Conservation (phyloP, 1,140 invertebrate genomes). For the Pemphigus obesinymphae region DNA sequence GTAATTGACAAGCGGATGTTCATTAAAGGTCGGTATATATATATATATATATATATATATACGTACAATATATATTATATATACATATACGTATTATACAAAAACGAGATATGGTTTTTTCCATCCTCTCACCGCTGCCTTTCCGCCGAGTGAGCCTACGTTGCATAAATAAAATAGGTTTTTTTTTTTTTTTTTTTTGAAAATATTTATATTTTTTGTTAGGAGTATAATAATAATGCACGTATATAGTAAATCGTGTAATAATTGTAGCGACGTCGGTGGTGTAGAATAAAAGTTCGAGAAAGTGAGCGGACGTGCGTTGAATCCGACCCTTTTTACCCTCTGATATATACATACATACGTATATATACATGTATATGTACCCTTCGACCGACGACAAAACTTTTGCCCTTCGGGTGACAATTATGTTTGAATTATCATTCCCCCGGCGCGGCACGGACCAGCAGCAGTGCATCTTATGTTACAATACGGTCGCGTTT, state of each 20-base stretch:
- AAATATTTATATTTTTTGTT: too few species aligned
- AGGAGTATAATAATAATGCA: too few species aligned
- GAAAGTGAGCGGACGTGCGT: not conserved
- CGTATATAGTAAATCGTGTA: not conserved
- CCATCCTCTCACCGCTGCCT: not conserved
- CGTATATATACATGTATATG: too few species aligned
- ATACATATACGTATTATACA: not conserved
- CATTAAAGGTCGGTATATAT: conserved; percentile 30
- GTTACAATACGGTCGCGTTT: not conserved
- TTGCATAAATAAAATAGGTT: not conserved
- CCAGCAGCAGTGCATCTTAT: not conserved
- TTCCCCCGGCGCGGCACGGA: conserved; percentile 12
- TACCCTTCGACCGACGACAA: not conserved
- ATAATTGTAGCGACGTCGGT: not conserved
- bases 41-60: too few species aligned
- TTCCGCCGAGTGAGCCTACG: not conserved
- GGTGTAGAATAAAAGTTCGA: not conserved
- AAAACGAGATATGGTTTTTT: not conserved
- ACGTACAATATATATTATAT: too few species aligned
- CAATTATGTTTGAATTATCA: conserved; percentile 41
- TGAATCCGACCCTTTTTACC: conserved; percentile 35
- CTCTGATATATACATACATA: too few species aligned
- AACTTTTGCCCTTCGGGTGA: conserved; percentile 41
- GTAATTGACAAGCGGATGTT: conserved; percentile 40
- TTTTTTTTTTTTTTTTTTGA: too few species aligned